phyloP scores from a whole-genome alignment of 2,888 invertebrate genomes.

The Parelbella ahira region DNA sequence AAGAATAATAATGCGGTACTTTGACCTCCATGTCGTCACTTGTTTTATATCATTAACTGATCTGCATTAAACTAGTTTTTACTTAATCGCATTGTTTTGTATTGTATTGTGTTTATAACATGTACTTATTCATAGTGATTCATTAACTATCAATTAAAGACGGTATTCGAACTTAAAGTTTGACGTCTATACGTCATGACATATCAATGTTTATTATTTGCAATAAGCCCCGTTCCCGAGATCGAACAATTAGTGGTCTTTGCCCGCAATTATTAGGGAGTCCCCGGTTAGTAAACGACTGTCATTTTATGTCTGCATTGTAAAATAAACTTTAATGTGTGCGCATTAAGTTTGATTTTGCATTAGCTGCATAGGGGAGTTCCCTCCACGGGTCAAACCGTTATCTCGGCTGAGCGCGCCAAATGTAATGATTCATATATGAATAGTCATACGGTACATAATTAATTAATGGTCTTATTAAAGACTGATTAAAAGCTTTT shows the following conservation, averaged over 20 bases:
- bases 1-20: too few relatives aligned
- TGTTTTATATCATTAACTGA: too few relatives aligned
- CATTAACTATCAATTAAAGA: too few relatives aligned
- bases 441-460: not conserved
- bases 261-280: not conserved
- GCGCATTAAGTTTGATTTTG: not conserved
- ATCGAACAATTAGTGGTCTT: not conserved
- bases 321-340: not conserved
- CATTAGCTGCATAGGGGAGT: not conserved
- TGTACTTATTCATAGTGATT: too few relatives aligned
- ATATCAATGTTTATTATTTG: too few relatives aligned
- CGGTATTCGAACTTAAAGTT: too few relatives aligned
- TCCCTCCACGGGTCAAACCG: slow-evolving; percentile 11
- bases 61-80: too few relatives aligned
- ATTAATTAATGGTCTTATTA: not conserved
- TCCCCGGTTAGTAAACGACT: not conserved
- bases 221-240: not conserved
- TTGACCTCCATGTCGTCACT: too few relatives aligned
- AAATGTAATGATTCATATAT: not conserved
- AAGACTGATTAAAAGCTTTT: not conserved
- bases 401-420: slow-evolving; percentile 4
- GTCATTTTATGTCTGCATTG: not conserved
- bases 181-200: too few relatives aligned
- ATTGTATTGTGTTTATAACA: too few relatives aligned
- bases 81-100: too few relatives aligned